Percentiles rank a stretch among this genome's conserved stretches.
Evolutionary conservation across 1,140 invertebrate species (phyloP).

Genomic region (Drosophila mauritiana): DNA sequence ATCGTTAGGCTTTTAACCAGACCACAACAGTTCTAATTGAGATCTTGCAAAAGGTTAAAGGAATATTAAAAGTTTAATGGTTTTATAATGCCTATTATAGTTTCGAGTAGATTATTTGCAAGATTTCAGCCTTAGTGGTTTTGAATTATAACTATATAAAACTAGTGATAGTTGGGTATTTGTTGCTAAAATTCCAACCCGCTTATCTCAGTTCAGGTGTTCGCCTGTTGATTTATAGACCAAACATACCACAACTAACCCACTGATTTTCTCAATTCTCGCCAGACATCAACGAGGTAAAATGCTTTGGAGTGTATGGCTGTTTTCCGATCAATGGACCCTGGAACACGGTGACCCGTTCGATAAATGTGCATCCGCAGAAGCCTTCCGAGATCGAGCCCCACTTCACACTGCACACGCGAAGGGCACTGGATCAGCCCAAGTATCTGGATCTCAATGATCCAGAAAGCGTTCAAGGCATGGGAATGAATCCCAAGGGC

Average conservation of each 20-base stretch:
- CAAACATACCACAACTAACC: background rate
- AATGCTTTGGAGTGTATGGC: conserved; percentile 92
- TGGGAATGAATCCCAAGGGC: conserved; percentile 87
- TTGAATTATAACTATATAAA: background rate
- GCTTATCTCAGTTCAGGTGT: conserved; percentile 3
- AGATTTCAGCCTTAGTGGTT: background rate
- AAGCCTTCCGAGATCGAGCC: conserved; percentile 86
- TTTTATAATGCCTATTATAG: background rate
- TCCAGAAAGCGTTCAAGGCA: conserved; percentile 86
- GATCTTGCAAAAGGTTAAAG: background rate
- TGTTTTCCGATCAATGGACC: conserved; percentile 93
- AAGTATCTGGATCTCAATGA: conserved; percentile 88
- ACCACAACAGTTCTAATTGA: conserved; percentile 21
- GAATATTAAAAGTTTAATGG: background rate
- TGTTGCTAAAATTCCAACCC: too few species aligned
- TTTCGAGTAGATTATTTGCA: background rate
- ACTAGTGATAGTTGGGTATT: background rate
- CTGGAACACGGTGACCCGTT: conserved; percentile 91
- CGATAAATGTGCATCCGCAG: conserved; percentile 91
- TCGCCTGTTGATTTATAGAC: conserved; percentile 2
- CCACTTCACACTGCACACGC: conserved; percentile 86
- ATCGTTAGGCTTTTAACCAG: conserved; percentile 2
- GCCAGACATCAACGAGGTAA: conserved; percentile 84
- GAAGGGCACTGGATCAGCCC: conserved; percentile 85
- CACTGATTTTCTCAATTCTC: conserved; percentile 1